Evolutionary conservation across 2,113 vertebrate genomes (phyloP), one percentile per base, ranked within the genome.

Genomic region (Acanthisitta chloris): DNA sequence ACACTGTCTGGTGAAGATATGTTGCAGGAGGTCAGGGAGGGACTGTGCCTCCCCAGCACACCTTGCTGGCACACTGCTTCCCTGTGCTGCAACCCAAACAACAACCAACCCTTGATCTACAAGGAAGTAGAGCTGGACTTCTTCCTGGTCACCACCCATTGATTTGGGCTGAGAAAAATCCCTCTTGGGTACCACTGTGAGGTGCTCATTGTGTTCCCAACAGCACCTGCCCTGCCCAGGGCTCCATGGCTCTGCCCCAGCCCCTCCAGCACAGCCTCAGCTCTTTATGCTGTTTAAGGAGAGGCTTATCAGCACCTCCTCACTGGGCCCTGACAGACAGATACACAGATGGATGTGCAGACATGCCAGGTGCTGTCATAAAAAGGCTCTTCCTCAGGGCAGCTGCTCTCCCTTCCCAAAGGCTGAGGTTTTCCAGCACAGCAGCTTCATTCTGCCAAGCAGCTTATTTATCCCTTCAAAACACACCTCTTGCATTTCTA

Each of bases 31-130:
- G 38, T 36, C 61, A 51, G 81, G 61, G 67, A 74, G n/a, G 5
- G 31, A 8, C 40, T 10, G 58, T 1, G 7, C 20, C 26, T 55
- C 38, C 40, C 0, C 31, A 71, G 65, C 46, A 14, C 33, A 11
- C 59, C 10, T 4, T 12, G 18, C 67, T 51, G 51, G n/a, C 36
- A 28, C 26, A 1, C 71, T n/a, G 69, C 64, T 78, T 18, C 26
- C 19, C 38, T 9, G 43, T 20, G 81, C 70, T 55, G 3, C 6
- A 29, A 34, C 36, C 3, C 31, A 17, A 52, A 34, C 12, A 48
- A 62, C 65, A 38, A 12, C 14, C 43, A 64, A 5, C 17, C 0
- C 0, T 0, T 42, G 51, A 18, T 6, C 46, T 14, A 23, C 0
- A 5, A 0, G 2, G 64, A 84, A 84, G 10, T 3, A 7, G 1